Conservation (phyloP, 1,140 invertebrate genomes). For the Limonius californicus region DNA sequence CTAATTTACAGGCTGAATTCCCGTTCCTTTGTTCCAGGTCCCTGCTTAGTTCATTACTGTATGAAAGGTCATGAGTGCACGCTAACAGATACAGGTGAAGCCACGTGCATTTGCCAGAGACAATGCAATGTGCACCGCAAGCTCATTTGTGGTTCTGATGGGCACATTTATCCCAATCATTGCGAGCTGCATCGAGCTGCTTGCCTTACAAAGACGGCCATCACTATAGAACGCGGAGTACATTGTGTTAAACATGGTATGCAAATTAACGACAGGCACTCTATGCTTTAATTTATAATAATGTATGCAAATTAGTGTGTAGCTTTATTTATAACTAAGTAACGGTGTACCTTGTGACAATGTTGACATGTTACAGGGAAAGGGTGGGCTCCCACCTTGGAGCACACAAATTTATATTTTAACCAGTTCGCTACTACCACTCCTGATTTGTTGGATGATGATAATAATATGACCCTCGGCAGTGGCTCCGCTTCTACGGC, state of each 20-base stretch:
- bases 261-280: constrained; percentile 14
- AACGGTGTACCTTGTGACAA: background rate
- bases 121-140: constrained; percentile 55
- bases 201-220: constrained; percentile 57
- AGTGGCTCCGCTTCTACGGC: no score
- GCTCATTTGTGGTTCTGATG: constrained; percentile 72
- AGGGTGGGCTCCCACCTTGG: constrained; percentile 30
- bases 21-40: constrained; percentile 50
- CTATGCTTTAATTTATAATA: constrained; percentile 23
- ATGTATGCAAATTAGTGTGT: constrained; percentile 22
- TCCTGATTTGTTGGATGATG: background rate
- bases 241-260: constrained; percentile 51
- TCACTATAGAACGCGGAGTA: constrained; percentile 55
- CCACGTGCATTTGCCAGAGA: constrained; percentile 62
- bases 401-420: constrained; percentile 27
- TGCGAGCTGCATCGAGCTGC: constrained; percentile 71
- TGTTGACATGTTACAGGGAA: constrained; percentile 27
- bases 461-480: background rate
- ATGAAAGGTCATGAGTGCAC: constrained; percentile 65
- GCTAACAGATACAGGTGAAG: constrained; percentile 48
- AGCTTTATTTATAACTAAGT: background rate
- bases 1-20: no score
- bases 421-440: constrained; percentile 24
- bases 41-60: constrained; percentile 63
- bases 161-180: constrained; percentile 68